These are phyloP conservation scores for Anorthoa munda DNA, from an alignment of 2,888 invertebrate genomes.

Conservation along the genomic window DNA sequence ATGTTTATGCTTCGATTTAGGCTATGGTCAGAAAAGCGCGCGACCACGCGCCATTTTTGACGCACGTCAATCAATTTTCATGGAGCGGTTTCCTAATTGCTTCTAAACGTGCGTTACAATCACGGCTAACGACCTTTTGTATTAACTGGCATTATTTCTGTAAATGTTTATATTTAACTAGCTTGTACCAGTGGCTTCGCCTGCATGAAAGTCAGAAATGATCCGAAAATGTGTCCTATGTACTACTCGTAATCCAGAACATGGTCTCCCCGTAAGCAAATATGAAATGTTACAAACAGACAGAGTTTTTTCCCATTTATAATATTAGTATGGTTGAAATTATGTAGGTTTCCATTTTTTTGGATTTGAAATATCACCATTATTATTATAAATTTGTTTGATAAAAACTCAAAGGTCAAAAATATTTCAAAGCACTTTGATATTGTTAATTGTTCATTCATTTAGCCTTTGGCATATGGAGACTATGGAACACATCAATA, in stretches of 20 bases:
- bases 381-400: slow-evolving; percentile 5
- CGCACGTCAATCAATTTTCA: slow-evolving; percentile 19
- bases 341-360: background rate
- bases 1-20: background rate
- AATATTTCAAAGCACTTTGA: slow-evolving; percentile 19
- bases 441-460: slow-evolving; percentile 6
- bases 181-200: too few relatives aligned
- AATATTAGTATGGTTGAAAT: too few relatives aligned
- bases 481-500: slow-evolving; percentile 28
- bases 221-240: background rate
- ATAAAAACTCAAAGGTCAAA: slow-evolving; percentile 23
- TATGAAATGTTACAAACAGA: too few relatives aligned
- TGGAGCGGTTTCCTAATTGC: background rate
- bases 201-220: background rate
- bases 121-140: slow-evolving; percentile 1
- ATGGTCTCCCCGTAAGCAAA: too few relatives aligned
- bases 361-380: background rate
- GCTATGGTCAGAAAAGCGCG: background rate
- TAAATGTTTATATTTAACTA: background rate
- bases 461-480: slow-evolving; percentile 29
- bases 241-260: too few relatives aligned
- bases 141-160: background rate
- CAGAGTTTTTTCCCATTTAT: too few relatives aligned
- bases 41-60: slow-evolving; percentile 1
- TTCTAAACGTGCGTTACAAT: background rate